Percentiles rank a stretch among this genome's conserved stretches.
These are phyloP conservation scores for Lycaon pictus DNA, from an alignment of 2,113 vertebrate genomes.

Conservation along the genomic window DNA sequence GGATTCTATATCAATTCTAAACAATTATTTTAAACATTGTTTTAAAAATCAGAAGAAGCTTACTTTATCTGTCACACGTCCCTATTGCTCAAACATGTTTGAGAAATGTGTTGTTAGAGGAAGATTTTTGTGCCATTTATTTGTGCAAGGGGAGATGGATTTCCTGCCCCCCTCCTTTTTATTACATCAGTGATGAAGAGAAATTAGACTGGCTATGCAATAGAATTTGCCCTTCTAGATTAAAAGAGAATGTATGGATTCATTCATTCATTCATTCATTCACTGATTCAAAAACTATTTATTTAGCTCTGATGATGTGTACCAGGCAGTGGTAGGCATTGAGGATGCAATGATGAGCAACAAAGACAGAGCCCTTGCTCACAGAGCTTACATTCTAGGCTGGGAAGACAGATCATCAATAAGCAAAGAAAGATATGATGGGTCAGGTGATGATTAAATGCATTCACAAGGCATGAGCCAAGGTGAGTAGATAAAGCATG, in stretches of 20 bases:
- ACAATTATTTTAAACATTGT: neutral
- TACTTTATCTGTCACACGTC: neutral
- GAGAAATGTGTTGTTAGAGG: neutral
- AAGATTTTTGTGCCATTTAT: neutral
- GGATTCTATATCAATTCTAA: neutral
- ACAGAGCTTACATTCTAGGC: neutral
- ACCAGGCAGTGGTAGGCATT: neutral
- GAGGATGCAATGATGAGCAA: neutral
- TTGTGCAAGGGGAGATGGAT: neutral
- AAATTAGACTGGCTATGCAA: neutral
- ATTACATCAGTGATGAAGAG: neutral
- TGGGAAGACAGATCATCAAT: neutral
- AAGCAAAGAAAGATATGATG: neutral
- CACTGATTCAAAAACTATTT: neutral
- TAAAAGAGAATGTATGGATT: neutral
- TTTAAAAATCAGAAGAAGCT: neutral
- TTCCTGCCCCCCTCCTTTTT: neutral
- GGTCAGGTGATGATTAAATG: neutral
- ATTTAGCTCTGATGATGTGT: no score
- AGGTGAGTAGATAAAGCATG: neutral
- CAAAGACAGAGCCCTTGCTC: neutral
- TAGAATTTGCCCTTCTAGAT: neutral
- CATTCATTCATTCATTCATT: neutral
- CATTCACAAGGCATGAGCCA: neutral
- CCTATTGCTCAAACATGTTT: neutral